Evolutionary conservation across 2,797 vertebrate species (phyloP), one percentile per base, ranked within the genome.

Genomic region (Coranthus polyacanthus): DNA sequence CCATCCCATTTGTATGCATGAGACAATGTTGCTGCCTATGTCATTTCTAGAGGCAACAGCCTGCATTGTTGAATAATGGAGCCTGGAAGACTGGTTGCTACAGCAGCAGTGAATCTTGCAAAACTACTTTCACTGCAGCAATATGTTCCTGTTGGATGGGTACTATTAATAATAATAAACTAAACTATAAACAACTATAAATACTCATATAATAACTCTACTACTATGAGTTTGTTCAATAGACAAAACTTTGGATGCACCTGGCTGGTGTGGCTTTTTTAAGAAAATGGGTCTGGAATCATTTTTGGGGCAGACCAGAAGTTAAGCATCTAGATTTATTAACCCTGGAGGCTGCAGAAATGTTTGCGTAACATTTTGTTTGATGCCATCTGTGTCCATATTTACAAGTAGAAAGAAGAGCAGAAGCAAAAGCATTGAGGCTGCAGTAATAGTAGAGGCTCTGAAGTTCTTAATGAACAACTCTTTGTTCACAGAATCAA

Each of bases 341-440:
- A 81, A 86, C 72, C 71, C 85, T 63, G 62, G 45, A 88, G 83
- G 86, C 88, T 75, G 72, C 70, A 54, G 72, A 55, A 69, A 81
- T 83, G 84, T 88, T 88, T 85, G 79, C 46, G n/a, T 75, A 81
- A 82, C 68, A 78, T 88, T 84, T 73, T 42, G 67, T 81, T 78
- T 83, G 79, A 85, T 78, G 83, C 84, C 90, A 91, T 92, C 87
- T 92, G 89, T 81, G 83, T 73, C 83, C 71, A 63, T 77, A 64
- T 88, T 84, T 62, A 65, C 54, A 69, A 75, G 67, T 41, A 72
- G 21, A 64, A 64, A 73, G 67, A 83, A 63, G 21, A 78, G 62
- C 60, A 71, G 67, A 12, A 18, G 20, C 32, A 81, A 51, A 66
- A 51, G 36, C 68, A 75, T 62, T 2, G 47, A 72, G 22, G 64